Percentiles rank a stretch among this genome's conserved stretches.
phyloP scores from a whole-genome alignment of 2,113 vertebrate species.

The Tichodroma muraria region DNA sequence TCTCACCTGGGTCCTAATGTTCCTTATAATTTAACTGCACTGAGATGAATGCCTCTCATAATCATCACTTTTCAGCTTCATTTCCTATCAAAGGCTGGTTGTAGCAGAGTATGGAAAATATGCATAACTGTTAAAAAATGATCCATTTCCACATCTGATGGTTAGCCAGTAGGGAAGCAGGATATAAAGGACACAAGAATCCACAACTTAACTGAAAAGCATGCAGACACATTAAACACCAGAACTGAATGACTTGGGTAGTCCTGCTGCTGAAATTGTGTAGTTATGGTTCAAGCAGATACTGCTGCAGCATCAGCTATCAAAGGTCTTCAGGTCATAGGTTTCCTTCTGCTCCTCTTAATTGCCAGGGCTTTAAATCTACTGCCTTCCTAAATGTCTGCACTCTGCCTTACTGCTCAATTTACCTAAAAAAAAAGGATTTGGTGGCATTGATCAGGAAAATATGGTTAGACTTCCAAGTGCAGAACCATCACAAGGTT shows the following conservation, averaged over 20 bases:
- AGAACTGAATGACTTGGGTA: neutral
- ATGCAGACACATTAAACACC: neutral
- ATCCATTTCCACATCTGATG: neutral
- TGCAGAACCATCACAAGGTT: neutral
- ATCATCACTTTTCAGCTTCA: slow-evolving; percentile 18
- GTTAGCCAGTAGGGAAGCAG: neutral
- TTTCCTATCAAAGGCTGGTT: neutral
- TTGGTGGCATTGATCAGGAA: neutral
- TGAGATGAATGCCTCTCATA: slow-evolving; percentile 35
- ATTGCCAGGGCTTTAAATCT: neutral
- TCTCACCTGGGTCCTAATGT: slow-evolving; percentile 22
- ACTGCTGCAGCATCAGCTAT: neutral
- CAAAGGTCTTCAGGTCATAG: neutral
- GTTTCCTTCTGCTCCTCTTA: neutral
- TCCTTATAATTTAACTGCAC: neutral
- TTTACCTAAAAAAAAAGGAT: neutral
- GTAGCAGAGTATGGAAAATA: neutral
- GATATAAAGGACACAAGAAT: neutral
- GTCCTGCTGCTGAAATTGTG: neutral
- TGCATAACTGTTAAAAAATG: neutral
- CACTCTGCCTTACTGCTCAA: neutral
- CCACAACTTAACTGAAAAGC: neutral
- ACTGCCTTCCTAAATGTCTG: neutral
- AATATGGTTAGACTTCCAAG: neutral
- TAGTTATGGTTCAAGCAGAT: neutral